Percentiles rank a stretch among this genome's conserved stretches.
phyloP scores from a whole-genome alignment of 2,888 invertebrate genomes.

The Oligia strigilis region DNA sequence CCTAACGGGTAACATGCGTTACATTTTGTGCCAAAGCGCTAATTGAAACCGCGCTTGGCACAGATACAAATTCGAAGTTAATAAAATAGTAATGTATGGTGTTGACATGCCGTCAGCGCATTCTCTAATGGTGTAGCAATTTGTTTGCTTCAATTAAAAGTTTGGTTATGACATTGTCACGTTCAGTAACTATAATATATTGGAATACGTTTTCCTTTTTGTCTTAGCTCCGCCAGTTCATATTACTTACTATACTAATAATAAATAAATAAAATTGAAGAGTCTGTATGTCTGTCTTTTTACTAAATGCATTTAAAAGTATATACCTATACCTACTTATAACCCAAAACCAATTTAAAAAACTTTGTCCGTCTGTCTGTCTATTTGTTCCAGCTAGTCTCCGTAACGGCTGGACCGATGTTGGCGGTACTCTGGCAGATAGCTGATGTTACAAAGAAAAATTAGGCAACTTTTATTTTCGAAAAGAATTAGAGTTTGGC shows the following conservation, averaged over 20 bases:
- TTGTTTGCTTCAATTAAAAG: not conserved
- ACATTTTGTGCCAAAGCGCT: constrained; percentile 54
- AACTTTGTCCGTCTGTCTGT: not conserved
- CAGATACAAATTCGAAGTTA: constrained; percentile 41
- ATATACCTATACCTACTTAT: not conserved
- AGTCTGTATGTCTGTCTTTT: not conserved
- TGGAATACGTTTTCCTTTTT: not conserved
- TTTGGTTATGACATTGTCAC: not conserved
- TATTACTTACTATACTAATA: not conserved
- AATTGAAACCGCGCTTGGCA: constrained; percentile 59
- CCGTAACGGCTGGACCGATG: not conserved
- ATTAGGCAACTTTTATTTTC: not conserved
- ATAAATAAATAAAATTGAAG: not conserved
- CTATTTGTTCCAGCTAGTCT: not conserved
- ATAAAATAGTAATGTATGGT: constrained; percentile 47
- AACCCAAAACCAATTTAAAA: not conserved
- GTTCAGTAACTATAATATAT: not conserved
- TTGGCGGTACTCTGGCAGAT: not conserved
- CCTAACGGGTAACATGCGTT: constrained; percentile 37
- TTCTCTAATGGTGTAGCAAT: constrained; percentile 16
- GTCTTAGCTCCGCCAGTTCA: not conserved
- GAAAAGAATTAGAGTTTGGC: not conserved
- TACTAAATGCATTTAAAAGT: not conserved
- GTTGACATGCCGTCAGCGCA: constrained; percentile 32
- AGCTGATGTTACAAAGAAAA: not conserved